Conservation (phyloP, 2,888 invertebrate genomes). For the Caenorhabditis becei region DNA sequence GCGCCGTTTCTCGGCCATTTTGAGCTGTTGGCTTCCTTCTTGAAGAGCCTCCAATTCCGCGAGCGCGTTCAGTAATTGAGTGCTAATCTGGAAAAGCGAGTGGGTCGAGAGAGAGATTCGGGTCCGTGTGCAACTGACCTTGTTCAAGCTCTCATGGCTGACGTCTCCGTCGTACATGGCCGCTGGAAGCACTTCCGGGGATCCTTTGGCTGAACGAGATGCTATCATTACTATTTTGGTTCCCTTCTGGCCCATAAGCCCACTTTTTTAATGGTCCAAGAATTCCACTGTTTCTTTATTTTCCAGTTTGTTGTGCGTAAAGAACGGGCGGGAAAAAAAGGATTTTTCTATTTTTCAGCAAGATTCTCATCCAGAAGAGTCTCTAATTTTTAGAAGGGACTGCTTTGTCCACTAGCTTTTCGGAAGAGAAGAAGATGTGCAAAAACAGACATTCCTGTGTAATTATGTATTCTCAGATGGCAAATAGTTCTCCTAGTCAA, state of each 20-base stretch:
- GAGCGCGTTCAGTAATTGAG: conserved; percentile 69
- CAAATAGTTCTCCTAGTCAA: conserved; percentile 5
- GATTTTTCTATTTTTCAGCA: conserved; percentile 6
- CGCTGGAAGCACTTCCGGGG: conserved; percentile 64
- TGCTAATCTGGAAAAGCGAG: conserved; percentile 50
- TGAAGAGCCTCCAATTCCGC: conserved; percentile 73
- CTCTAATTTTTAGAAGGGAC: conserved; percentile 21
- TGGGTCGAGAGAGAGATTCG: neutral
- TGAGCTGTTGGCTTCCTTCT: conserved; percentile 68
- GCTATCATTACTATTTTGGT: conserved; percentile 7
- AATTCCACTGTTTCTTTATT: conserved; percentile 21
- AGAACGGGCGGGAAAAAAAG: neutral
- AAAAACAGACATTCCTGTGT: conserved; percentile 31
- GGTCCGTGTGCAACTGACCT: conserved; percentile 22
- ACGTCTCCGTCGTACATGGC: conserved; percentile 60
- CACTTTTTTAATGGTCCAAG: conserved; percentile 23
- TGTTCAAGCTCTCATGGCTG: conserved; percentile 62
- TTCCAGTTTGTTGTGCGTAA: conserved; percentile 27
- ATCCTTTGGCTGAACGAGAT: conserved; percentile 65
- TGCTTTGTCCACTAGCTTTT: conserved; percentile 7
- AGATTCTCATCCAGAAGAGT: conserved; percentile 29
- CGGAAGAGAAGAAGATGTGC: conserved; percentile 11
- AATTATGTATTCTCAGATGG: conserved; percentile 38
- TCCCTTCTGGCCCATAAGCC: conserved; percentile 40
- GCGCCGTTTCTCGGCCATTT: conserved; percentile 80